These are phyloP conservation scores for Probaryconus sp. DNA, from an alignment of 1,140 invertebrate genomes.

Conservation along the genomic window DNA sequence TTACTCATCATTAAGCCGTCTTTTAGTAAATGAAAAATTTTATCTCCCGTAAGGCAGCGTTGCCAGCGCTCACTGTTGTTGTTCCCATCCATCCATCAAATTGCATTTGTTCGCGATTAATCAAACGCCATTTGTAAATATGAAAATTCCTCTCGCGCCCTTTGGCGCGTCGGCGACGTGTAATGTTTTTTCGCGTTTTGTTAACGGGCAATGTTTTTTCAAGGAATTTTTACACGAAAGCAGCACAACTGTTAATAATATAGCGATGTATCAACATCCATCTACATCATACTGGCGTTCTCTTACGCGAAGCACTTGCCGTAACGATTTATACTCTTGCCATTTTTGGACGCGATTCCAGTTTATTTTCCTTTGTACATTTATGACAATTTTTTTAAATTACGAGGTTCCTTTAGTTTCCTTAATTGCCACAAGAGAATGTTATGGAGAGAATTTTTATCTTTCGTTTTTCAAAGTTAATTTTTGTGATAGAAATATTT, in stretches of 20 bases:
- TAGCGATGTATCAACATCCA: slow-evolving; percentile 19
- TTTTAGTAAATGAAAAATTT: slow-evolving; percentile 48
- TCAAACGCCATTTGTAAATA: neutral
- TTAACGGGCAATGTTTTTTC: neutral
- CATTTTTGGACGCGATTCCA: slow-evolving; percentile 11
- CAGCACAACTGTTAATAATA: slow-evolving; percentile 12
- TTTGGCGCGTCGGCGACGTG: too few species aligned
- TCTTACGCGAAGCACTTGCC: slow-evolving; percentile 21
- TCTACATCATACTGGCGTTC: slow-evolving; percentile 6
- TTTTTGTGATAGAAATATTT: too few species aligned
- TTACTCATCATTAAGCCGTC: slow-evolving; percentile 33
- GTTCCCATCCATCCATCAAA: neutral
- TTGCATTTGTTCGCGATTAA: slow-evolving; percentile 18
- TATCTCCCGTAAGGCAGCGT: slow-evolving; percentile 4
- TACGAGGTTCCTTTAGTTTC: too few species aligned
- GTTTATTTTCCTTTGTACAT: slow-evolving; percentile 24
- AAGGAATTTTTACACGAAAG: slow-evolving; percentile 4
- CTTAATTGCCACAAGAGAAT: too few species aligned
- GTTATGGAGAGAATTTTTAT: too few species aligned
- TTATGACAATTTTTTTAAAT: slow-evolving; percentile 7
- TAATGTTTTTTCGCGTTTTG: neutral
- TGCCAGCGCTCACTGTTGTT: too few species aligned
- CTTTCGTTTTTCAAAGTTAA: too few species aligned
- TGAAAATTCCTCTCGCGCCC: too few species aligned
- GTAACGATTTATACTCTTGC: slow-evolving; percentile 15